Percentiles rank a stretch among this genome's conserved stretches.
Evolutionary conservation across 2,888 invertebrate species (phyloP).

Genomic region (Diloba caeruleocephala): DNA sequence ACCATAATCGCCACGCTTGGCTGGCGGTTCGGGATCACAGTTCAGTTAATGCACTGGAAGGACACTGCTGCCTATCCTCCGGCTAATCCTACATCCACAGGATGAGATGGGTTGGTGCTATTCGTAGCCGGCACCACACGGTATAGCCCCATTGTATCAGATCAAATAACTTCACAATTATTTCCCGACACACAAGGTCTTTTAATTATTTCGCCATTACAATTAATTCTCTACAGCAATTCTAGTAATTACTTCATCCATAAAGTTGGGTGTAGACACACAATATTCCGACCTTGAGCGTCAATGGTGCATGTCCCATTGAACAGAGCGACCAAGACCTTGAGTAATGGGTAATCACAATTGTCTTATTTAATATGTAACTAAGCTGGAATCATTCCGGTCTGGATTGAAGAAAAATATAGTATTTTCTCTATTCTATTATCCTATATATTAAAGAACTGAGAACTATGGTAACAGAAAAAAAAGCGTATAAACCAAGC

Average conservation of each 20-base stretch:
- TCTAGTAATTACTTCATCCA: slow-evolving; percentile 23
- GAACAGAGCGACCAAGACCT: slow-evolving; percentile 22
- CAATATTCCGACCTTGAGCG: slow-evolving; percentile 29
- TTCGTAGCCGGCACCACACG: too few relatives aligned
- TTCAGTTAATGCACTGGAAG: too few relatives aligned
- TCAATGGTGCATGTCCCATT: slow-evolving; percentile 37
- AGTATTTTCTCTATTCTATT: not conserved
- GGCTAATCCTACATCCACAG: too few relatives aligned
- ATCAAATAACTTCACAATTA: too few relatives aligned
- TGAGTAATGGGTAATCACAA: slow-evolving; percentile 10
- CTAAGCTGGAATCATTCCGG: slow-evolving; percentile 18
- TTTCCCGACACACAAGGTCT: not conserved
- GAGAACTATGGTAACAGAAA: too few relatives aligned
- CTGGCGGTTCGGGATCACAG: too few relatives aligned
- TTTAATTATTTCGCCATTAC: slow-evolving; percentile 5
- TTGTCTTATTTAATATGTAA: slow-evolving; percentile 32
- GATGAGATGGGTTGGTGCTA: too few relatives aligned
- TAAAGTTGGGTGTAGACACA: slow-evolving; percentile 16
- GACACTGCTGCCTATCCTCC: too few relatives aligned
- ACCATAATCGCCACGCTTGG: too few relatives aligned
- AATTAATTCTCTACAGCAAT: slow-evolving; percentile 28
- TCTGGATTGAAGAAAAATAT: not conserved
- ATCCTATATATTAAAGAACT: too few relatives aligned
- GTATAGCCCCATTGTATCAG: too few relatives aligned
- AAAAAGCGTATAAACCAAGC: too few relatives aligned